Evolutionary conservation across 2,797 vertebrate species (phyloP).

Genomic region (Clarias platycephalus): DNA sequence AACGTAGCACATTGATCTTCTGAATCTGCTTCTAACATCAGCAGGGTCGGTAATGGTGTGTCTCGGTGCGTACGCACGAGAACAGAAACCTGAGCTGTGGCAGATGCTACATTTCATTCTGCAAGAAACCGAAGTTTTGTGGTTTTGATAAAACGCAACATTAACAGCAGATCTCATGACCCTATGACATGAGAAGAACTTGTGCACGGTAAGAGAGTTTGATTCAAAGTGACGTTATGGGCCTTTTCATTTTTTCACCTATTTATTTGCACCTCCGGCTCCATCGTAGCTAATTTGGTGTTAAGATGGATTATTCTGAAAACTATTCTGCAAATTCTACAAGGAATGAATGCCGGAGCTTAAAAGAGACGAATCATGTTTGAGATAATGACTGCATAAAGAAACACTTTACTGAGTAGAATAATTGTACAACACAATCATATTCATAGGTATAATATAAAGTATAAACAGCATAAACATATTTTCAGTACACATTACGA

Average conservation of each 20-base stretch:
- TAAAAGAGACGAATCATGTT: background rate
- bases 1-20: background rate
- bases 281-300: background rate
- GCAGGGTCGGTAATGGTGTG: background rate
- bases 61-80: background rate
- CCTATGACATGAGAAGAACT: background rate
- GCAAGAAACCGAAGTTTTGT: slow-evolving; percentile 33
- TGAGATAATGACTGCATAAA: background rate
- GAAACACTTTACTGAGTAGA: too few species aligned
- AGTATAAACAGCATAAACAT: background rate
- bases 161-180: slow-evolving; percentile 14
- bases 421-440: background rate
- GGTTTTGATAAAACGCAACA: slow-evolving; percentile 6
- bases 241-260: background rate
- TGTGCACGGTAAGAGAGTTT: background rate
- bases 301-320: background rate
- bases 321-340: background rate
- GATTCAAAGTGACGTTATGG: background rate
- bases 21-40: background rate
- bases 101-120: slow-evolving; percentile 30
- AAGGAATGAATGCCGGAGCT: background rate
- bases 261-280: background rate
- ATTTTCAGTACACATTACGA: too few species aligned
- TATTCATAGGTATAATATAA: background rate
- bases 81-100: slow-evolving; percentile 12